A percentile compares a stretch with the other conserved stretches of the same genome.
phyloP scores from a whole-genome alignment of 1,140 invertebrate species.

The Aradophagus sp. region DNA sequence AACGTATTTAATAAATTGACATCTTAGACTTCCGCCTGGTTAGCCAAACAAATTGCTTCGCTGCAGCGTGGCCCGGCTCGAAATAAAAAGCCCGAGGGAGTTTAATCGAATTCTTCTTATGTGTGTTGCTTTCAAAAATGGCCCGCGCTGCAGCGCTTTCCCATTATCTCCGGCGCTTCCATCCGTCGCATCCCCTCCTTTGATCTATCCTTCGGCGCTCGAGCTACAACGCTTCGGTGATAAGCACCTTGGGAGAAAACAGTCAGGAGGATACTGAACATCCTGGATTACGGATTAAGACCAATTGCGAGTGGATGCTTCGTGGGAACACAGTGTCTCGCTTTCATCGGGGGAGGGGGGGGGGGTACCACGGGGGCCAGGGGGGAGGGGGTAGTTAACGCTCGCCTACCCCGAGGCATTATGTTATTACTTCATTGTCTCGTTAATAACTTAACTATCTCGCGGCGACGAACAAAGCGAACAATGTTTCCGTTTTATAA shows the following conservation, averaged over 20 bases:
- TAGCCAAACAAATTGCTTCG: constrained; percentile 53
- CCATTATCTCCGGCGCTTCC: constrained; percentile 47
- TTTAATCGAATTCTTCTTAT: constrained; percentile 58
- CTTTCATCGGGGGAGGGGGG: no score
- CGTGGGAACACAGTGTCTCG: constrained; percentile 68
- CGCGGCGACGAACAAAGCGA: constrained; percentile 35
- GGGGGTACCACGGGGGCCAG: no score
- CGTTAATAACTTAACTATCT: constrained; percentile 51
- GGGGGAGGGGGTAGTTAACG: constrained; percentile 43
- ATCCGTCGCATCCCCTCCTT: constrained; percentile 52
- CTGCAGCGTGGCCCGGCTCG: neutral
- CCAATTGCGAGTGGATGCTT: constrained; percentile 70
- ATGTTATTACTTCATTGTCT: constrained; percentile 56
- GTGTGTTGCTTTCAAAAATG: constrained; percentile 51
- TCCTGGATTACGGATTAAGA: constrained; percentile 73
- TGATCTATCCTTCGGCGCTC: constrained; percentile 50
- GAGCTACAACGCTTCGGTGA: constrained; percentile 61
- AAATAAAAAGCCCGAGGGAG: constrained; percentile 32
- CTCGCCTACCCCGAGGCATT: constrained; percentile 27
- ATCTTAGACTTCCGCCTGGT: constrained; percentile 37
- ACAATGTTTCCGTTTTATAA: constrained; percentile 42
- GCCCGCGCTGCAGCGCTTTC: constrained; percentile 26
- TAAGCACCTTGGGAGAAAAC: constrained; percentile 73
- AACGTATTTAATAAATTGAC: constrained; percentile 51
- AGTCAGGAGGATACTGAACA: constrained; percentile 72